phyloP scores from a whole-genome alignment of 2,888 invertebrate species.

The Galerucella pusilla region DNA sequence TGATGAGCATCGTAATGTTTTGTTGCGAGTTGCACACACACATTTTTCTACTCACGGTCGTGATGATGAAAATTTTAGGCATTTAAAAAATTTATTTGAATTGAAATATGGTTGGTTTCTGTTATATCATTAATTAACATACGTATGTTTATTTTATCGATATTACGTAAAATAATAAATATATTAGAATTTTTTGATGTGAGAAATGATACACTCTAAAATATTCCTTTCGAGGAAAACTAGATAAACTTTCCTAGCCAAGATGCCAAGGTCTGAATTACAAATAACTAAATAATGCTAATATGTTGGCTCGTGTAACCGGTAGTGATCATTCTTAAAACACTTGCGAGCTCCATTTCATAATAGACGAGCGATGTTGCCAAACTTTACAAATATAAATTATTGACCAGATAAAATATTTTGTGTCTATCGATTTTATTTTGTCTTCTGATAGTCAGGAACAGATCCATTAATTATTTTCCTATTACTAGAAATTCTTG shows the following conservation, averaged over 20 bases:
- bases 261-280: slow-evolving; percentile 26
- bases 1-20: no score
- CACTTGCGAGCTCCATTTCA: slow-evolving; percentile 9
- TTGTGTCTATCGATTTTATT: no score
- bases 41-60: no score
- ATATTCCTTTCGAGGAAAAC: slow-evolving; percentile 3
- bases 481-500: no score
- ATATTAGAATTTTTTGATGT: slow-evolving; percentile 1
- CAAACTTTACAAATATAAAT: background rate
- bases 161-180: background rate
- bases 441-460: no score
- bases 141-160: background rate
- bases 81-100: background rate
- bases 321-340: slow-evolving; percentile 19
- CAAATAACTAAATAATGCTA: slow-evolving; percentile 27
- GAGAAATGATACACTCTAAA: background rate
- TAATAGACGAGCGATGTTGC: slow-evolving; percentile 2
- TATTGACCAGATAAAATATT: background rate
- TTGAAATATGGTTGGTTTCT: background rate
- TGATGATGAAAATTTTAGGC: no score
- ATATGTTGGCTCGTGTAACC: slow-evolving; percentile 27
- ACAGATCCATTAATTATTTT: no score
- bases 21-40: no score
- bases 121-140: background rate
- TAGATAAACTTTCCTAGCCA: slow-evolving; percentile 16